Evolutionary conservation across 2,888 invertebrate genomes (phyloP), one percentile per base, ranked within the genome.

Genomic region (Chamaedrilus cognettii): DNA sequence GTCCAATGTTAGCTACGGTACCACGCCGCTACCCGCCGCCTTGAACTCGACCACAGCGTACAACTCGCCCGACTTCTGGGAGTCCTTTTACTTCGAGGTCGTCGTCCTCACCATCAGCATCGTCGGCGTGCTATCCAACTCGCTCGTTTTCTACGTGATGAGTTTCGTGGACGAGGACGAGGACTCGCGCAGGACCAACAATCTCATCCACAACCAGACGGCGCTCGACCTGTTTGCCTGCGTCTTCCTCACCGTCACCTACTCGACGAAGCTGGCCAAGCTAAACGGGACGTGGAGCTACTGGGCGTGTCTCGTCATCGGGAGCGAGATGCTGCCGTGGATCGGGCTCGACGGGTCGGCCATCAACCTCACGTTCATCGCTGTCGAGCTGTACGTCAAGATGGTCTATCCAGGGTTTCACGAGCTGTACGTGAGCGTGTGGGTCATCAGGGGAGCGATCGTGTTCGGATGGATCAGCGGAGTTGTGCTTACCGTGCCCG

Each of bases 251-350:
- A 3, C 51, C n/a, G 52, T 50, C 31, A 51, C 49, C n/a, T 62
- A 62, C 32, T 50, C 32, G 23, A 50, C 49, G 2, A 62, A 62
- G 52, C 30, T 62, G n/a, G 7, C 5, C 58, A 34, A 11, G 19
- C 32, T 34, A 5, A 5, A 23, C 19, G 15, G 32, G 32, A 32
- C 58, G 7, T 58, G 32, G 32, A 15, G 11, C 11, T 51, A 49
- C 26, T 49, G 3, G 0, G n/a, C 51, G 51, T 62, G 62, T 33
- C 1, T 62, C 52, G 30, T 62, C 15, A 49, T 62, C 52, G 62
- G 51, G 30, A 51, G 62, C 33, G 62, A 62, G 33, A 49, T 62
- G 62, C n/a, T 62, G 19, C 62, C 51, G 4, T 62, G 62, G 62
- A 33, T 62, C n/a, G 62, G 62, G n/a, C 62, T 62, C 23, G 52